Evolutionary conservation across 2,888 invertebrate species (phyloP), one percentile per base, ranked within the genome.

Genomic region (Drosophila fungiperda): DNA sequence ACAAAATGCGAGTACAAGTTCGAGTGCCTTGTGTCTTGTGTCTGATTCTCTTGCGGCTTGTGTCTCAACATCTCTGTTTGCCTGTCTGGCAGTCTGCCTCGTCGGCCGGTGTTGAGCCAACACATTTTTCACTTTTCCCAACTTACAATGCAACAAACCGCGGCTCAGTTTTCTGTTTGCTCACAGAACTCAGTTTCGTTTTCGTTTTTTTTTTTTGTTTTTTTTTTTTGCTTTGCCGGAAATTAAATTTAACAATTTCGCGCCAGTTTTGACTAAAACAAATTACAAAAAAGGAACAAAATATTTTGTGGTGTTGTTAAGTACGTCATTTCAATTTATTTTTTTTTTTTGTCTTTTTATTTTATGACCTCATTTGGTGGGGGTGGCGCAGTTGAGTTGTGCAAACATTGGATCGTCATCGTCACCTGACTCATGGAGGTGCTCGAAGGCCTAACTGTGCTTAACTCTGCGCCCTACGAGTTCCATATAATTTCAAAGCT

Each of bases 61-160:
- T 53, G 57, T 38, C 33, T 50, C 29, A 49, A 35, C 45, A 20
- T 52, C 63, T 50, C 40, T 72, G 71, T 77, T 73, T 17, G 38
- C 38, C 23, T 40, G 40, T 40, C 40, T 40, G 40, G 9, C 17
- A 20, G 45, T 70, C 68, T 72, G 69, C 54, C 57, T 69, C 52
- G 64, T 45, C 53, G 40, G 40, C 36, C 57, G 68, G 26, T 67
- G 52, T 53, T 77, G 63, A 72, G 36, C 60, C 73, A 73, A 78
- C 82, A 71, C 50, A 87, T 81, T 82, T 90, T 89, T 89, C 87
- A 89, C 91, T 89, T 90, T 90, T 82, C 38, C 66, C 65, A 66
- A 74, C 65, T 74, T 38, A 45, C 61, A 71, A 48, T 58, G 45
- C 59, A 64, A 52, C 59, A 53, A 35, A 29, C 40, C 59, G 17